Conservation (phyloP, 2,888 invertebrate genomes). For the Lysandra bellargus region DNA sequence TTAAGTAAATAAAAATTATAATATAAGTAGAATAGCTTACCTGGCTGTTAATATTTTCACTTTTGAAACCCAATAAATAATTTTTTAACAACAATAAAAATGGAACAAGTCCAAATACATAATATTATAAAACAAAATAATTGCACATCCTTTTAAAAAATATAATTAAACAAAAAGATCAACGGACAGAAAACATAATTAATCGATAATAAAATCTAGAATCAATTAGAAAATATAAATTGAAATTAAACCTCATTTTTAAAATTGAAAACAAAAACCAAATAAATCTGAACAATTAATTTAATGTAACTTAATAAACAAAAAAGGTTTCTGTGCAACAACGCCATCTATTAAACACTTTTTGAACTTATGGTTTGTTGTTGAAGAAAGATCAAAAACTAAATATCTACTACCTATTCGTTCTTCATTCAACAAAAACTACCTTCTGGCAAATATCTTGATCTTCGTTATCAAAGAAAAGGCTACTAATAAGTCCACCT, state of each 20-base stretch:
- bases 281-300: neutral
- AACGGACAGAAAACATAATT: slow-evolving; percentile 6
- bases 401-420: no score
- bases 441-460: neutral
- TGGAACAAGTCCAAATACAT: neutral
- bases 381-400: no score
- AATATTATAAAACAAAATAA: neutral
- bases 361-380: neutral
- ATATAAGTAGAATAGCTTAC: neutral
- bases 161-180: neutral
- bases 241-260: neutral
- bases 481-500: neutral
- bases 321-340: neutral
- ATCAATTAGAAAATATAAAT: neutral
- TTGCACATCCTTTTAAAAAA: neutral
- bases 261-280: neutral
- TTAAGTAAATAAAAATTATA: neutral
- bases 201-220: neutral
- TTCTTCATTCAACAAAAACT: neutral
- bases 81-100: neutral
- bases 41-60: neutral
- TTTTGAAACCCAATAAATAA: neutral
- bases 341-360: neutral
- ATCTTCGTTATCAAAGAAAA: neutral
- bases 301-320: neutral